Conservation (phyloP, 2,888 invertebrate species). For the Lepidonotus clava region DNA sequence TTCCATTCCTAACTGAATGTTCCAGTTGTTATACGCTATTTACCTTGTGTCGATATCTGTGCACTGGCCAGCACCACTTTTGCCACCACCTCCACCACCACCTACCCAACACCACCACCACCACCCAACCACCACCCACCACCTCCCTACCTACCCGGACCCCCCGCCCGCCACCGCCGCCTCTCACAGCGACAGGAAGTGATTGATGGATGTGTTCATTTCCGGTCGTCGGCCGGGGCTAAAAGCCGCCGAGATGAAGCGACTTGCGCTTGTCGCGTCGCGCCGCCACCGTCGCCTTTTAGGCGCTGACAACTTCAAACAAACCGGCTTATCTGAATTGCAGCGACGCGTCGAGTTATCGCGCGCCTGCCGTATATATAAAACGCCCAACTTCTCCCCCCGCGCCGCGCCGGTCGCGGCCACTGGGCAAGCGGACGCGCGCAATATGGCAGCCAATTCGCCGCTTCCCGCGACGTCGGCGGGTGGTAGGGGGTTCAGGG, state of each 20-base stretch:
- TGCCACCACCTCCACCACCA: not conserved
- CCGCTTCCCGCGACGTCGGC: not conserved
- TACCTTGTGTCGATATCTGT: no score
- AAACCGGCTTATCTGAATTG: slow-evolving; percentile 41
- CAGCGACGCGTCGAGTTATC: not conserved
- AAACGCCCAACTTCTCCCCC: not conserved
- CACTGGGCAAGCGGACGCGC: not conserved
- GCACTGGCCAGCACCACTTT: not conserved
- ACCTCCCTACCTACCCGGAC: no score
- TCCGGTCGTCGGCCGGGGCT: slow-evolving; percentile 50
- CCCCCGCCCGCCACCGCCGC: not conserved
- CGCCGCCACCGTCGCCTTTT: slow-evolving; percentile 30
- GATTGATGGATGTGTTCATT: slow-evolving; percentile 53
- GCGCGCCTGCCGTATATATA: not conserved
- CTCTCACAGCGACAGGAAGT: slow-evolving; percentile 43
- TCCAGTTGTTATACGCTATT: no score
- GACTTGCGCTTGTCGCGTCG: slow-evolving; percentile 20
- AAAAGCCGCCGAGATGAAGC: slow-evolving; percentile 43
- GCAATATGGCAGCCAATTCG: no score
- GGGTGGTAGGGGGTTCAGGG: not conserved
- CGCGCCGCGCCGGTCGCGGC: not conserved
- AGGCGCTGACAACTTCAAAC: slow-evolving; percentile 50
- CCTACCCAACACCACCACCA: not conserved
- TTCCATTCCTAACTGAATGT: no score
- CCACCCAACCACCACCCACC: not conserved